These are phyloP conservation scores for Indri indri DNA, from an alignment of 2,113 vertebrate species.

Conservation along the genomic window DNA sequence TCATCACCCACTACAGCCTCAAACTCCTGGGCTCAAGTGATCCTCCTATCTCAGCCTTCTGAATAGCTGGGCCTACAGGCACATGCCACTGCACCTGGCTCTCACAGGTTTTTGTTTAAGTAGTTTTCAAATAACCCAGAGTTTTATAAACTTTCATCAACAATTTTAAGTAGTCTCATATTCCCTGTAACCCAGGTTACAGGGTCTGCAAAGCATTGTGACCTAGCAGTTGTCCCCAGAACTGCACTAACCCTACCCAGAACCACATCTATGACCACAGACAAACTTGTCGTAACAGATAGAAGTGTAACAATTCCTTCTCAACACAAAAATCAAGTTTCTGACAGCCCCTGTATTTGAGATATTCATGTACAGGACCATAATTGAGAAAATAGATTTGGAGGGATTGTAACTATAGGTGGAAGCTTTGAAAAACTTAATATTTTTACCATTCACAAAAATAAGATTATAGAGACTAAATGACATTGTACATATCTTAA, in stretches of 20 bases:
- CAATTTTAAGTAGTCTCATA: background rate
- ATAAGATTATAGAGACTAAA: background rate
- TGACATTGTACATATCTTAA: background rate
- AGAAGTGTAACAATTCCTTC: background rate
- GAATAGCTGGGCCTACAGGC: background rate
- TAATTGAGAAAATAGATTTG: background rate
- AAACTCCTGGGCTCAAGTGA: background rate
- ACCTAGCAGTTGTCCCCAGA: background rate
- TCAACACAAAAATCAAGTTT: background rate
- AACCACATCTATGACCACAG: background rate
- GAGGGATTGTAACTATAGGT: background rate
- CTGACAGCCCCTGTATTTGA: background rate
- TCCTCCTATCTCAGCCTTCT: background rate
- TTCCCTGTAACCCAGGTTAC: background rate
- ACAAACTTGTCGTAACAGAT: background rate
- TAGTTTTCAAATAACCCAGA: background rate
- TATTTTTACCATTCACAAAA: background rate
- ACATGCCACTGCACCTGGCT: background rate
- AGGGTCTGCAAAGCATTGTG: background rate
- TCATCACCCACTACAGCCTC: background rate
- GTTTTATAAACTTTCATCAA: background rate
- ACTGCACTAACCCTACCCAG: background rate
- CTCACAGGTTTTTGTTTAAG: background rate
- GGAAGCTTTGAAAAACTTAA: background rate
- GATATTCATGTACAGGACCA: background rate